Evolutionary conservation across 2,797 vertebrate genomes (phyloP).

Genomic region (Halcyon leucocephala): DNA sequence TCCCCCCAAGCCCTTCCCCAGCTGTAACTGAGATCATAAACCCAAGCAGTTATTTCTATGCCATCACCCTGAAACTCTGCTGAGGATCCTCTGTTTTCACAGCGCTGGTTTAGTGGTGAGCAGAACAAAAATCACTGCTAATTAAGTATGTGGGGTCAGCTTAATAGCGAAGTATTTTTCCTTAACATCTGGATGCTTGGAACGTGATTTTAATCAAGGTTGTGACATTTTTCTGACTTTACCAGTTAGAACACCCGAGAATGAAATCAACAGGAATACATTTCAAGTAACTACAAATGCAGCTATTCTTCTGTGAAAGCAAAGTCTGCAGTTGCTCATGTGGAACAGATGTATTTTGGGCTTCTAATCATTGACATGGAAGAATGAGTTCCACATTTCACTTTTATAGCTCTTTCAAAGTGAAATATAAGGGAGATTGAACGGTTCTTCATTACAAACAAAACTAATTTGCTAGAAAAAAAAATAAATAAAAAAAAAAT

Average conservation of each 20-base stretch:
- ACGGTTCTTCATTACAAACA: conserved; percentile 39
- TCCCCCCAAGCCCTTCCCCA: background rate
- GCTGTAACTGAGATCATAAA: background rate
- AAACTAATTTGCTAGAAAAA: conserved; percentile 18
- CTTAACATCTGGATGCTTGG: background rate
- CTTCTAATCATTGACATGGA: conserved; percentile 65
- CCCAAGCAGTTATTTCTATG: background rate
- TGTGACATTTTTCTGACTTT: background rate
- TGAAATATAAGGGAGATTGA: conserved; percentile 31
- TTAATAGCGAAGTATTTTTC: background rate
- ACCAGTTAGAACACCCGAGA: background rate
- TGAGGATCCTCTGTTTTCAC: background rate
- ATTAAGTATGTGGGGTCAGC: background rate
- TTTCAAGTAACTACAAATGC: background rate
- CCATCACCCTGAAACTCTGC: background rate
- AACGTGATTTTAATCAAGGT: background rate
- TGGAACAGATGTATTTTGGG: conserved; percentile 53
- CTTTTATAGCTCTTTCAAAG: conserved; percentile 65
- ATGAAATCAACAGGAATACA: conserved; percentile 12
- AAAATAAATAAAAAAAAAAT: background rate
- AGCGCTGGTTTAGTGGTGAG: background rate
- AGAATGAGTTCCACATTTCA: conserved; percentile 74
- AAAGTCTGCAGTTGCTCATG: conserved; percentile 58
- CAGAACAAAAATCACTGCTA: background rate
- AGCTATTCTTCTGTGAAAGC: conserved; percentile 63